These are phyloP conservation scores for Parnassius glacialis DNA, from an alignment of 2,888 invertebrate genomes.

Conservation along the genomic window DNA sequence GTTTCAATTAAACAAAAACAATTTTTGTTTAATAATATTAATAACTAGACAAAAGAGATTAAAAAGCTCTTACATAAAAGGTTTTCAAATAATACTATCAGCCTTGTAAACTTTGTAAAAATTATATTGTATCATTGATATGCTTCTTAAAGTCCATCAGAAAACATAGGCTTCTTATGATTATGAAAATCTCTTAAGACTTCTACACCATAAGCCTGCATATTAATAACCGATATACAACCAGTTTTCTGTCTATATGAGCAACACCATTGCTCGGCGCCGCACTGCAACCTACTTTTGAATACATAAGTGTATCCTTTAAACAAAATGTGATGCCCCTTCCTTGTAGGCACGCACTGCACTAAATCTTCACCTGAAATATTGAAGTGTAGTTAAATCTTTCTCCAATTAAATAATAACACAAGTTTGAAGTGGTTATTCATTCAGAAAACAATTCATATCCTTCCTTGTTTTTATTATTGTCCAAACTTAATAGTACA, in stretches of 20 bases:
- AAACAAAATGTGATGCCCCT: constrained; percentile 69
- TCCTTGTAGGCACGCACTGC: constrained; percentile 71
- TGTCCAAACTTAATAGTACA: constrained; percentile 11
- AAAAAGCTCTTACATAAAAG: too few relatives aligned
- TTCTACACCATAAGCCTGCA: constrained; percentile 69
- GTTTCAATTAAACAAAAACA: too few relatives aligned
- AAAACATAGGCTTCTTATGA: constrained; percentile 71
- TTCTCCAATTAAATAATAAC: neutral
- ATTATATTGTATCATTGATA: neutral
- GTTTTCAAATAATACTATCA: neutral
- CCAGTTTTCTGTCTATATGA: constrained; percentile 73
- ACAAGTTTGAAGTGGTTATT: constrained; percentile 7
- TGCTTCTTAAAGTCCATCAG: constrained; percentile 37
- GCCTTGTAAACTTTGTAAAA: neutral
- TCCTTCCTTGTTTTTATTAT: constrained; percentile 23
- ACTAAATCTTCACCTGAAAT: constrained; percentile 71
- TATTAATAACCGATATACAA: constrained; percentile 72
- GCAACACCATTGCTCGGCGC: constrained; percentile 73
- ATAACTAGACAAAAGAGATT: too few relatives aligned
- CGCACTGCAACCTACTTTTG: constrained; percentile 70
- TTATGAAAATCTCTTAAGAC: constrained; percentile 73
- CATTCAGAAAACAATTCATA: constrained; percentile 11
- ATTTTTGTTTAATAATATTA: too few relatives aligned
- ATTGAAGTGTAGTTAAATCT: constrained; percentile 21
- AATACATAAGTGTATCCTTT: constrained; percentile 74